These are phyloP conservation scores for Melanotaenia nigrans DNA, from an alignment of 2,797 vertebrate species.

Conservation along the genomic window DNA sequence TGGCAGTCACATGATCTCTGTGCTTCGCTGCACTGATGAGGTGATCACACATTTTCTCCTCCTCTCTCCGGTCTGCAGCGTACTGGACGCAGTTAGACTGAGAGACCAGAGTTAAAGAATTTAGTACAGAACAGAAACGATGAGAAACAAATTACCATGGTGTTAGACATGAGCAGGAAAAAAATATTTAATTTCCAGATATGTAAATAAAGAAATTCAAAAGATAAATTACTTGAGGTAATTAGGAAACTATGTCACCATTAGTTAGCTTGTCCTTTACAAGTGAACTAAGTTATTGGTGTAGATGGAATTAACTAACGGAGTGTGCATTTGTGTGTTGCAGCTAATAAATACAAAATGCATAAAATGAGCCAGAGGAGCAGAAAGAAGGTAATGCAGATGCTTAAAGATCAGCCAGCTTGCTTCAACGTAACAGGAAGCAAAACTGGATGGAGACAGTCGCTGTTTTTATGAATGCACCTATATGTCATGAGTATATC, in stretches of 20 bases:
- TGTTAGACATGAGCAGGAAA: not conserved
- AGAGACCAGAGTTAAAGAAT: not conserved
- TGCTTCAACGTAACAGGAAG: too few species aligned
- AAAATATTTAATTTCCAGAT: not conserved
- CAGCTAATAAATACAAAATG: too few species aligned
- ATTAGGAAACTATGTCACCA: not conserved
- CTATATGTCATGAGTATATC: too few species aligned
- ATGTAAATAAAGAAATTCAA: not conserved
- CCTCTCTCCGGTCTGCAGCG: constrained; percentile 94
- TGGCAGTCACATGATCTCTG: constrained; percentile 97
- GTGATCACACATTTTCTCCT: constrained; percentile 99
- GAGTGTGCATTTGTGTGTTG: too few species aligned
- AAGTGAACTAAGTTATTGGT: not conserved
- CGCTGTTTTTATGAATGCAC: too few species aligned
- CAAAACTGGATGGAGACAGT: too few species aligned
- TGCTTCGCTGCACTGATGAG: constrained; percentile 98
- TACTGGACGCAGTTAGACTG: constrained; percentile 99
- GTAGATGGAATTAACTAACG: too few species aligned
- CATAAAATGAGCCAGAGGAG: too few species aligned
- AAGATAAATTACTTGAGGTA: not conserved
- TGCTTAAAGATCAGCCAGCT: too few species aligned
- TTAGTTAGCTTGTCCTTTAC: not conserved
- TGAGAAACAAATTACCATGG: not conserved
- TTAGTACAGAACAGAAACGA: not conserved
- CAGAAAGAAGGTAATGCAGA: too few species aligned